These are phyloP conservation scores for Meiosimyza decipiens DNA, from an alignment of 2,888 invertebrate species.

Conservation along the genomic window DNA sequence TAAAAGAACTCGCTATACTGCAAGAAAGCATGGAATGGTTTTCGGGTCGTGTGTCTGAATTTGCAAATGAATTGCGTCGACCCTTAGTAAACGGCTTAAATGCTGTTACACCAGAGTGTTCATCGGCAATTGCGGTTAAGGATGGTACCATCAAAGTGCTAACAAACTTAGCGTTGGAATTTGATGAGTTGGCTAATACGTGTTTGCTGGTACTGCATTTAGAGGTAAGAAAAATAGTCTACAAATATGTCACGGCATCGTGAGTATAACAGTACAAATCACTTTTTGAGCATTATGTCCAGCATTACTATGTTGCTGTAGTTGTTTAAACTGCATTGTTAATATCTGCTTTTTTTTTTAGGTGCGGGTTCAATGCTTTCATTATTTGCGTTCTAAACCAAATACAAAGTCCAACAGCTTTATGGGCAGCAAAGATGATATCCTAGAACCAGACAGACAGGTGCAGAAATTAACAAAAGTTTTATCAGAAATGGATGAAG, in stretches of 20 bases:
- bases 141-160: constrained; percentile 74
- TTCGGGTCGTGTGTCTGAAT: constrained; percentile 74
- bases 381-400: constrained; percentile 78
- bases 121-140: constrained; percentile 65
- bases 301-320: too few species aligned
- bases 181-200: constrained; percentile 89
- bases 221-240: constrained; percentile 72
- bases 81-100: constrained; percentile 67
- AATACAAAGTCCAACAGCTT: constrained; percentile 57
- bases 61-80: constrained; percentile 70
- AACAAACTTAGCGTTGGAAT: constrained; percentile 79
- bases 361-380: constrained; percentile 95
- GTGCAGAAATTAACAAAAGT: constrained; percentile 83
- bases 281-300: too few species aligned
- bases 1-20: constrained; percentile 87
- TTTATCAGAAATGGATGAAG: constrained; percentile 81
- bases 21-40: constrained; percentile 95
- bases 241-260: background rate
- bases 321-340: too few species aligned
- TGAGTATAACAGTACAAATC: too few species aligned
- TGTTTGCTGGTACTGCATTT: constrained; percentile 92
- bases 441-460: constrained; percentile 81
- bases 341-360: constrained; percentile 58
- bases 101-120: constrained; percentile 57
- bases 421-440: constrained; percentile 72